These are phyloP conservation scores for Frankliniella fusca DNA, from an alignment of 2,888 invertebrate genomes.

Conservation along the genomic window DNA sequence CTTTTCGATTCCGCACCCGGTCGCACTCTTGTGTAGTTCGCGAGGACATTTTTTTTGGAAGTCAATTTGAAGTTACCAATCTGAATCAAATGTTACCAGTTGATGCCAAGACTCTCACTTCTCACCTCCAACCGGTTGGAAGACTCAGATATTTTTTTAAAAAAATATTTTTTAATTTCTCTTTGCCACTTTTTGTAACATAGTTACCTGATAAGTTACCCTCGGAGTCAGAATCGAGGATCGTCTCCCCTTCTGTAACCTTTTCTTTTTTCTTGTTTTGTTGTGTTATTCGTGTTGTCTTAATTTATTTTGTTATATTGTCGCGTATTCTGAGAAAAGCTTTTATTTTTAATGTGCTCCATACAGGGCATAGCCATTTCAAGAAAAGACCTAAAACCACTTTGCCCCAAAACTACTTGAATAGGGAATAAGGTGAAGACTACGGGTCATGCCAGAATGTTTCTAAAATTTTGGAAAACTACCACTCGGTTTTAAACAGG, in stretches of 20 bases:
- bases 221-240: not conserved
- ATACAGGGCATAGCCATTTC: not conserved
- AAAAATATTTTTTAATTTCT: too few relatives aligned
- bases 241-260: not conserved
- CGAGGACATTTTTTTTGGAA: too few relatives aligned
- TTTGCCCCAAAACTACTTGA: not conserved
- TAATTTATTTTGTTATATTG: conserved; percentile 25
- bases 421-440: not conserved
- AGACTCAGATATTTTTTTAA: too few relatives aligned
- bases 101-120: conserved; percentile 8
- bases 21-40: too few relatives aligned
- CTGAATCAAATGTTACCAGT: not conserved
- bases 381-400: not conserved
- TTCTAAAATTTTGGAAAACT: not conserved
- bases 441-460: not conserved
- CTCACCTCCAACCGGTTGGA: not conserved
- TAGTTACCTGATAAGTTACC: conserved; percentile 26
- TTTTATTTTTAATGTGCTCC: not conserved
- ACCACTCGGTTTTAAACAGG: not conserved
- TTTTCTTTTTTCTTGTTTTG: not conserved
- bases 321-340: conserved; percentile 13
- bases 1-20: too few relatives aligned
- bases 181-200: not conserved
- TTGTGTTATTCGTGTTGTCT: conserved; percentile 14
- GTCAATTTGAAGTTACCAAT: not conserved